Conservation (phyloP, 2,888 invertebrate species). For the Zeuzera pyrina region DNA sequence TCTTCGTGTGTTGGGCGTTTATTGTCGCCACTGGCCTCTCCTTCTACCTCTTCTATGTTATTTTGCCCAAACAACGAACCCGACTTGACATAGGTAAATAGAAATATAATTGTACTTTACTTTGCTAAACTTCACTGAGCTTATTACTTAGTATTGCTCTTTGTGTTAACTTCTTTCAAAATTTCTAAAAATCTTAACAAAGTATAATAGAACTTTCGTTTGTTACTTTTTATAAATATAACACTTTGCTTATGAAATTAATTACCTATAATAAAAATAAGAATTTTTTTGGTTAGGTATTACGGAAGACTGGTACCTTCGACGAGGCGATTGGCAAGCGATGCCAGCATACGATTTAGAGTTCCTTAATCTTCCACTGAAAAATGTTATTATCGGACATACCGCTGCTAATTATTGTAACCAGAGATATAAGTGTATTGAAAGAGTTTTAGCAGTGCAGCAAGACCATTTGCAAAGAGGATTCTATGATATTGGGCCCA, state of each 20-base stretch:
- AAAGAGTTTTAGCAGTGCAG: conserved; percentile 35
- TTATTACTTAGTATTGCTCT: too few species aligned
- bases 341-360: conserved; percentile 31
- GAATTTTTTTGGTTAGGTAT: conserved; percentile 19
- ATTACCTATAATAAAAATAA: too few species aligned
- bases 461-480: conserved; percentile 31
- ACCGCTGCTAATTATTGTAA: conserved; percentile 34
- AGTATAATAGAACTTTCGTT: too few species aligned
- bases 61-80: conserved; percentile 23
- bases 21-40: conserved; percentile 41
- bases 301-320: conserved; percentile 49
- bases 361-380: conserved; percentile 35
- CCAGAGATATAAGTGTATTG: conserved; percentile 34
- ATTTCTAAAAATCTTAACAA: too few species aligned
- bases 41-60: conserved; percentile 37
- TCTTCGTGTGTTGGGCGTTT: conserved; percentile 60
- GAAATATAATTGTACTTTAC: background rate
- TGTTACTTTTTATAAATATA: too few species aligned
- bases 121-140: background rate
- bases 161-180: background rate
- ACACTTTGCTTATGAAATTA: too few species aligned
- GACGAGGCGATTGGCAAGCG: conserved; percentile 55
- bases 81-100: conserved; percentile 57
- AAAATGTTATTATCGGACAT: conserved; percentile 44
- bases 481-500: conserved; percentile 47